A percentile compares a stretch with the other conserved stretches of the same genome.
Conservation (phyloP, 2,797 vertebrate genomes). For the Atherinosoma microstoma region DNA sequence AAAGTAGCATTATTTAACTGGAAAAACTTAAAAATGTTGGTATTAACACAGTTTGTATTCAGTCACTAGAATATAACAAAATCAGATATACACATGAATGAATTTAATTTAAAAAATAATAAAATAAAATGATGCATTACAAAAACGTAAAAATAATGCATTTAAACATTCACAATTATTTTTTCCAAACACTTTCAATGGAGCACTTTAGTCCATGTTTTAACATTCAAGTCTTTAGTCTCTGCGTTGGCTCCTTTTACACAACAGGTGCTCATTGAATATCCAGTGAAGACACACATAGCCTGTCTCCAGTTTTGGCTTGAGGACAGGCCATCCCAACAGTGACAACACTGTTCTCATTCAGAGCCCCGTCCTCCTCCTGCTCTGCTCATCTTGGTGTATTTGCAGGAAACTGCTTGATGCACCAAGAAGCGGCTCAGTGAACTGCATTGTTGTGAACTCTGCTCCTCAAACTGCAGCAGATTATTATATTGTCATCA, state of each 20-base stretch:
- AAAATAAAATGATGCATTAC: neutral
- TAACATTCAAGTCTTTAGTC: slow-evolving; percentile 64
- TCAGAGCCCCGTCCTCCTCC: slow-evolving; percentile 57
- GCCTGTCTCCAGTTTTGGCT: slow-evolving; percentile 65
- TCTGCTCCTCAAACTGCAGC: slow-evolving; percentile 15
- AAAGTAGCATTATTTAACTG: neutral
- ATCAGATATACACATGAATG: neutral
- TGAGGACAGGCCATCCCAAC: slow-evolving; percentile 39
- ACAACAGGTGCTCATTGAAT: slow-evolving; percentile 80
- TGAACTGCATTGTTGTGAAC: slow-evolving; percentile 32
- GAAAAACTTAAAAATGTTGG: neutral
- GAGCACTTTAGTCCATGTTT: slow-evolving; percentile 36
- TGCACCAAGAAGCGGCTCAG: slow-evolving; percentile 30
- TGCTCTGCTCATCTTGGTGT: slow-evolving; percentile 41
- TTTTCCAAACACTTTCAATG: slow-evolving; percentile 7
- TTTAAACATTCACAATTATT: neutral
- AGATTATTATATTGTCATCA: slow-evolving; percentile 26
- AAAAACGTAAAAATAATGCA: too few relatives aligned
- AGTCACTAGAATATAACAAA: neutral
- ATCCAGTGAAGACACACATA: slow-evolving; percentile 70
- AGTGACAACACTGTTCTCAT: slow-evolving; percentile 74
- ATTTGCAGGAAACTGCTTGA: slow-evolving; percentile 57
- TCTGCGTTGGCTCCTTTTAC: slow-evolving; percentile 66
- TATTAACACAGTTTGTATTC: neutral
- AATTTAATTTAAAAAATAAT: slow-evolving; percentile 25